Base-by-base conservation (phyloP, 2,888 invertebrate genomes). In the Serripes groenlandicus region DNA sequence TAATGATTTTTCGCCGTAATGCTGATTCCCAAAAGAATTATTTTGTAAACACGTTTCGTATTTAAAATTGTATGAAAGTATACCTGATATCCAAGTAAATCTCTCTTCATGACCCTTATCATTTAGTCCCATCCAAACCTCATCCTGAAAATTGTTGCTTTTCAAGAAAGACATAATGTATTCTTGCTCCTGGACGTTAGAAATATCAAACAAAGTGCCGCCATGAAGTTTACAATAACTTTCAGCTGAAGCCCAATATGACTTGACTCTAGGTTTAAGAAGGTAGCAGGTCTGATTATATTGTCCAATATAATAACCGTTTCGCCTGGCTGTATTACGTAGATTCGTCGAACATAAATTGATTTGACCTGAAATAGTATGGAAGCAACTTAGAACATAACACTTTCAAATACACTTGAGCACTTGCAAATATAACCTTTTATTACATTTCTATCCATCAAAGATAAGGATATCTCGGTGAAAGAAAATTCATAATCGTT, bases 181-280 rank as follows among this genome's bases (percentile, higher is more conserved):
- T 9, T 66, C 28, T 26, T 66, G 66, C 28, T 37, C 42, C 1
- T 37, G 18, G 11, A 18, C 5, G 42, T 66, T 66, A 9, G 66
- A 42, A 23, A 66, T 42, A 7, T 66, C 66, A 66, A 66, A 42
- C n/a, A 66, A 23, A 18, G 26, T 37, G 28, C 66, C 66, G 5
- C 66, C 66, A 42, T 66, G 66, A 42, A 37, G 37, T 66, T 42
- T 34, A 42, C 66, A 66, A 35, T 66, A 66, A 15, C 26, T 37
- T 42, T 66, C 42, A 23, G 66, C 37, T 15, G n/a, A 28, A 5
- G n/a, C 9, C 42, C 37, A 66, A 15, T 42, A 26, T 5, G 66
- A 26, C 28, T 66, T 66, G 3, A 42, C 26, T 49, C 1, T 49
- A 21, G 32, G 30, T 3, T 42, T 37, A 23, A 66, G 42, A 21